Percentiles rank a stretch among this genome's conserved stretches.
Evolutionary conservation across 2,797 vertebrate species (phyloP).

Genomic region (Neosalanx taihuensis): DNA sequence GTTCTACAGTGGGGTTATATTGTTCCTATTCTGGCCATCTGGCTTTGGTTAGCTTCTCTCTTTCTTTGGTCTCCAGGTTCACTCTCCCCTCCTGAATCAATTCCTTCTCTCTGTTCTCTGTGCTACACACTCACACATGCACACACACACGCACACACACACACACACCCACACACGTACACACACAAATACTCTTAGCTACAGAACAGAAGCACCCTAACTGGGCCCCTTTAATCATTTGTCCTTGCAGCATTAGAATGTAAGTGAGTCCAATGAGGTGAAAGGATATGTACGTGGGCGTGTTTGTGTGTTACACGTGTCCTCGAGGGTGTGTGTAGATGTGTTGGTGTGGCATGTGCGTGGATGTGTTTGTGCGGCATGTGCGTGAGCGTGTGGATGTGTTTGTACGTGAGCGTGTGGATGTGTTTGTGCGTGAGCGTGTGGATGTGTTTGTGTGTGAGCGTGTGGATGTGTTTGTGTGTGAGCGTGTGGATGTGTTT

Average conservation of each 20-base stretch:
- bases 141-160: slow-evolving; percentile 10
- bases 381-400: no score
- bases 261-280: slow-evolving; percentile 60
- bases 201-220: slow-evolving; percentile 49
- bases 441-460: no score
- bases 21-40: slow-evolving; percentile 61
- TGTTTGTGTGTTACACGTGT: background rate
- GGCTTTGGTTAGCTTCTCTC: slow-evolving; percentile 67
- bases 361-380: background rate
- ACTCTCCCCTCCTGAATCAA: slow-evolving; percentile 57
- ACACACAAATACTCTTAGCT: slow-evolving; percentile 12
- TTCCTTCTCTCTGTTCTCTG: slow-evolving; percentile 60
- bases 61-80: slow-evolving; percentile 65
- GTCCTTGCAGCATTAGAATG: slow-evolving; percentile 68
- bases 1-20: slow-evolving; percentile 37
- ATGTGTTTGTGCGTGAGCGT: no score
- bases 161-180: background rate
- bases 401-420: no score
- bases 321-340: slow-evolving; percentile 2
- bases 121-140: slow-evolving; percentile 13
- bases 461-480: no score
- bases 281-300: slow-evolving; percentile 27
- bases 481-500: background rate
- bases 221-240: slow-evolving; percentile 75
- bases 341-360: slow-evolving; percentile 3